phyloP scores from a whole-genome alignment of 2,888 invertebrate species.

The Caenorhabditis sulstoni region DNA sequence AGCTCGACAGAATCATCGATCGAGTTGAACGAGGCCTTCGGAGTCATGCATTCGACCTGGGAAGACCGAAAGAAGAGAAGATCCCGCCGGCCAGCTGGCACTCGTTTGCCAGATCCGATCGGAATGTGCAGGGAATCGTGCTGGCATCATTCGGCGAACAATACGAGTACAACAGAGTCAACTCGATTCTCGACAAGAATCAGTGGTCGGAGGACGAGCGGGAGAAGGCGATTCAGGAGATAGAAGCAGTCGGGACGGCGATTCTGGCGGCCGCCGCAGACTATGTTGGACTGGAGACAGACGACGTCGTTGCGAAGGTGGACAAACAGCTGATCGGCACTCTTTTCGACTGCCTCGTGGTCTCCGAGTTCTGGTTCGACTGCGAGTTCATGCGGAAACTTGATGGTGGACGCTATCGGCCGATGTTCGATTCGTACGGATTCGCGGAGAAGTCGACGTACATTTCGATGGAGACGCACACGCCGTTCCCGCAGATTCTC shows the following conservation, averaged over 20 bases:
- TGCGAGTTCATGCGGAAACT: constrained; percentile 60
- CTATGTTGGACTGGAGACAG: constrained; percentile 54
- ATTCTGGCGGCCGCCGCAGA: constrained; percentile 61
- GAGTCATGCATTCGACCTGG: constrained; percentile 43
- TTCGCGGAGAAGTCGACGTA: constrained; percentile 55
- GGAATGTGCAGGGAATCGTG: constrained; percentile 61
- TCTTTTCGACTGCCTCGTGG: constrained; percentile 67
- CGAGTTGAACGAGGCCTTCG: constrained; percentile 28
- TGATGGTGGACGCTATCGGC: constrained; percentile 29
- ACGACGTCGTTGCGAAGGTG: constrained; percentile 54
- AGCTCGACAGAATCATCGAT: constrained; percentile 36
- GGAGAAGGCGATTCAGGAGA: constrained; percentile 51
- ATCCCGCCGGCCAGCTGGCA: constrained; percentile 76
- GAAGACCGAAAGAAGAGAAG: neutral
- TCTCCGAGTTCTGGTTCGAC: constrained; percentile 49
- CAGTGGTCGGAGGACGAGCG: constrained; percentile 35
- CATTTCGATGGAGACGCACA: constrained; percentile 48
- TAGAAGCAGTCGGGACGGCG: constrained; percentile 55
- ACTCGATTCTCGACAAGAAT: constrained; percentile 61
- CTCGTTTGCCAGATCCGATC: constrained; percentile 67
- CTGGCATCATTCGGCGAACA: constrained; percentile 60
- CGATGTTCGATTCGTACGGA: constrained; percentile 36
- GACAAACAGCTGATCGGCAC: constrained; percentile 62
- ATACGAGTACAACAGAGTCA: constrained; percentile 54
- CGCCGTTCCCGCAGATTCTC: constrained; percentile 40